Conservation (phyloP, 2,113 vertebrate species). For the Heptranchias perlo region DNA sequence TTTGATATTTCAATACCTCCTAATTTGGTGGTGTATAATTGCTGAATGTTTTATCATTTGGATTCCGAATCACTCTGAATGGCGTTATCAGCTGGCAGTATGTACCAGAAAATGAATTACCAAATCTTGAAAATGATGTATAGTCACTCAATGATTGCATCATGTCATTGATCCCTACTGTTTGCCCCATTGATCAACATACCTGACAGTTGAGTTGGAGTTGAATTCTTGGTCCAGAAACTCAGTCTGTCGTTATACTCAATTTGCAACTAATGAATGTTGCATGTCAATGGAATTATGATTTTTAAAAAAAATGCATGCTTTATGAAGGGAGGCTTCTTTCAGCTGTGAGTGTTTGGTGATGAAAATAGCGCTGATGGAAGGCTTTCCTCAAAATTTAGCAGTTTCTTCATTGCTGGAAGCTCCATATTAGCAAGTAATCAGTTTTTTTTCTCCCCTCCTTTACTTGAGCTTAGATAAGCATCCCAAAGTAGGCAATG, state of each 20-base stretch:
- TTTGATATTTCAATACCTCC: not conserved
- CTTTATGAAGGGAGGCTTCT: not conserved
- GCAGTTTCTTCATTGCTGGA: not conserved
- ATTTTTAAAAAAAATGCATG: not conserved
- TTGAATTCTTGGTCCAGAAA: not conserved
- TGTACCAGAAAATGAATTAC: not conserved
- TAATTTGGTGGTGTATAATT: not conserved
- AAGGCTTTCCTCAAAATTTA: not conserved
- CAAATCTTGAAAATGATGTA: not conserved
- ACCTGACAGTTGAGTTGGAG: not conserved
- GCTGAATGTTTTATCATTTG: not conserved
- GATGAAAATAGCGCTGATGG: not conserved
- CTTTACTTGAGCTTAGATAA: not conserved
- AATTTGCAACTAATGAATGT: not conserved
- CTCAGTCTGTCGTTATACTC: not conserved
- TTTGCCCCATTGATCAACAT: not conserved
- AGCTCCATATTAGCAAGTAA: not conserved
- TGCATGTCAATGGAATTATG: not conserved
- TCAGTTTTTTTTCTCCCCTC: not conserved
- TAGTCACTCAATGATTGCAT: not conserved
- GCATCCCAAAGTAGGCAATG: not conserved
- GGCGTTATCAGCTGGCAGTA: not conserved
- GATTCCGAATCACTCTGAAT: not conserved
- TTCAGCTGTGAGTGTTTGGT: not conserved
- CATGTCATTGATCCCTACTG: not conserved